Base-by-base conservation (phyloP, 2,888 invertebrate species). In the Pachycephus smyrnensis region DNA sequence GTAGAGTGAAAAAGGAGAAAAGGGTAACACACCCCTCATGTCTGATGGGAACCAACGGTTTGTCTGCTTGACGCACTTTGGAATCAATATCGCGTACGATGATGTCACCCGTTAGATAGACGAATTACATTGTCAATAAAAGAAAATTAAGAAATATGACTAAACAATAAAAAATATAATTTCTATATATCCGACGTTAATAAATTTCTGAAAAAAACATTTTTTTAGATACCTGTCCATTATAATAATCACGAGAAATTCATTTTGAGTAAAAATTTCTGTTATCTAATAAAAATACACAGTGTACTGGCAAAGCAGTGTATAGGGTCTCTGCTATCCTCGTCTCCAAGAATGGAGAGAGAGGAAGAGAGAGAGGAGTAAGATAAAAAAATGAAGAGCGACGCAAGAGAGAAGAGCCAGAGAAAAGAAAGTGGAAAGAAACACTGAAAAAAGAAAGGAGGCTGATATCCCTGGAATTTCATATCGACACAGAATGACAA, bases 401-500 rank as follows among this genome's bases (percentile, higher is more conserved):
- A 82, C 83, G 76, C 69, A 78, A 77, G 75, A 75, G 76, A 37
- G 40, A 74, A 12, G 36, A 36, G 40, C 40, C 77, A 75, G 80
- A 79, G 81, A 79, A 31, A 78, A 80, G 80, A 82, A 80, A 82
- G 80, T 77, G 80, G 81, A 82, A 81, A 81, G 79, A 80, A 79
- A 81, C 75, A 79, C 69, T 76, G 55, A 79, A 82, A 82, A 82
- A 83, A 84, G 83, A 85, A 86, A 82, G 79, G 80, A 81, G 84
- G 83, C 84, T 86, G 88, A 89, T 90, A 90, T 88, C 87, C 86
- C 84, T 86, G 91, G 91, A 91, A 91, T 91, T 91, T 90, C 90
- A 91, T 91, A 91, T 91, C 89, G 89, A 88, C 89, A 86, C 86
- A 89, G 88, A 89, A 91, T 89, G 89, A 89, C 90, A 90, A 89